These are phyloP conservation scores for Platerodrilus igneus DNA, from an alignment of 2,888 invertebrate species.

Conservation along the genomic window DNA sequence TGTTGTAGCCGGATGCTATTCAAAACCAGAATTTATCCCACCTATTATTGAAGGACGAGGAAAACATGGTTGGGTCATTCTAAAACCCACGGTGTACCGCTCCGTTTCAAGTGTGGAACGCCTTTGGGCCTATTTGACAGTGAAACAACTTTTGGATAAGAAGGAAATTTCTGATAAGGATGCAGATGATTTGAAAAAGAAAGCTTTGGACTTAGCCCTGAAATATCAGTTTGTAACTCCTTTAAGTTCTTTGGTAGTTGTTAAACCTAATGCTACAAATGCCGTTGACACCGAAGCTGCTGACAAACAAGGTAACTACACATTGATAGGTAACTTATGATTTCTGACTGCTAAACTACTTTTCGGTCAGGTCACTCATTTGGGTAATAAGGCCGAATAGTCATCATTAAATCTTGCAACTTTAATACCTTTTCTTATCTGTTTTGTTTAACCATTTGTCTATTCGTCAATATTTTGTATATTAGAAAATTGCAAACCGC, in stretches of 20 bases:
- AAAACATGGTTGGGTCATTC: slow-evolving; percentile 1
- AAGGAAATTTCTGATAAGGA: slow-evolving; percentile 35
- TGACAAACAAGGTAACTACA: too few relatives aligned
- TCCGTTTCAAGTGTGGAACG: slow-evolving; percentile 45
- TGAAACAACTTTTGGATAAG: slow-evolving; percentile 59
- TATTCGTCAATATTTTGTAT: too few relatives aligned
- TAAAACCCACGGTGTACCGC: slow-evolving; percentile 9
- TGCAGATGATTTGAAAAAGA: slow-evolving; percentile 45
- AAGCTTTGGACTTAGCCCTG: slow-evolving; percentile 54
- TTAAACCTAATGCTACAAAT: slow-evolving; percentile 56
- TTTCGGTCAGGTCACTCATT: too few relatives aligned
- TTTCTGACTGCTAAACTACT: too few relatives aligned
- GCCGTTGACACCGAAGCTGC: slow-evolving; percentile 52
- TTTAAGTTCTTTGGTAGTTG: slow-evolving; percentile 62
- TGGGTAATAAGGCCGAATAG: too few relatives aligned
- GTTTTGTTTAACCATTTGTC: too few relatives aligned
- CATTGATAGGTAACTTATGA: too few relatives aligned
- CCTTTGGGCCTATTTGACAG: slow-evolving; percentile 64
- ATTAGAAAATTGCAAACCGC: too few relatives aligned
- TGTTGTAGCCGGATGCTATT: slow-evolving; percentile 56
- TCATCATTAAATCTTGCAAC: too few relatives aligned
- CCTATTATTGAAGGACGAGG: slow-evolving; percentile 2
- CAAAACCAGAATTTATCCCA: too few relatives aligned
- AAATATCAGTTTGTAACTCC: slow-evolving; percentile 66
- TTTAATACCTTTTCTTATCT: too few relatives aligned